Evolutionary conservation across 2,888 invertebrate species (phyloP).

Genomic region (Drosophila falleni): DNA sequence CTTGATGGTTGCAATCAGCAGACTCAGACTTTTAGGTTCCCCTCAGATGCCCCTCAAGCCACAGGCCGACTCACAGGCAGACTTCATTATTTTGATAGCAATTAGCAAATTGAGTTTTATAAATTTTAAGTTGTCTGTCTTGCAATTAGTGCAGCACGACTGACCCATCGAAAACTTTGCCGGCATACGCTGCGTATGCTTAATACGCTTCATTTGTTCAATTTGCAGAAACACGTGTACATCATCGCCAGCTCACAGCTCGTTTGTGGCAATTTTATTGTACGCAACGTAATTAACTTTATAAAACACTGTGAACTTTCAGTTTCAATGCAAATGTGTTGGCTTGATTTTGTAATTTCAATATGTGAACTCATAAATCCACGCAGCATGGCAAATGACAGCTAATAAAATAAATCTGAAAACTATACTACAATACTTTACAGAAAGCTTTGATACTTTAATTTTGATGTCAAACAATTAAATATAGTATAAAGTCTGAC

Average conservation of each 20-base stretch:
- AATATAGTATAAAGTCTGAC: background rate
- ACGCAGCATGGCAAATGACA: constrained; percentile 6
- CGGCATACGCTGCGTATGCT: constrained; percentile 59
- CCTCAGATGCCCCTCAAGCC: background rate
- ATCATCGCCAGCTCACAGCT: constrained; percentile 10
- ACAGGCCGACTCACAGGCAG: constrained; percentile 26
- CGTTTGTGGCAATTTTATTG: constrained; percentile 15
- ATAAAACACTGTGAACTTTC: constrained; percentile 15
- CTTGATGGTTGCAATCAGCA: constrained; percentile 79
- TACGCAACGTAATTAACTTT: constrained; percentile 23
- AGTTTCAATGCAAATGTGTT: constrained; percentile 20
- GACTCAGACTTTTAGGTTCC: constrained; percentile 8
- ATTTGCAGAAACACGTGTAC: background rate
- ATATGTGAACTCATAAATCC: constrained; percentile 4
- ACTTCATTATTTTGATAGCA: constrained; percentile 81
- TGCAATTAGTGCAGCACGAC: constrained; percentile 70
- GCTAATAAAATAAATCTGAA: constrained; percentile 23
- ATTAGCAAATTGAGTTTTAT: constrained; percentile 81
- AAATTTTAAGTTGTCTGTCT: constrained; percentile 63
- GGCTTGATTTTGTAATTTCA: constrained; percentile 3
- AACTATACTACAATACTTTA: background rate
- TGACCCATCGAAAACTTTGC: constrained; percentile 32
- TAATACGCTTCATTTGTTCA: constrained; percentile 36
- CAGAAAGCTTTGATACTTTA: background rate
- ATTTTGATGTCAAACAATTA: background rate